A percentile compares a stretch with the other conserved stretches of the same genome.
phyloP scores from a whole-genome alignment of 2,113 vertebrate genomes.

The Chlamydotis undulata region DNA sequence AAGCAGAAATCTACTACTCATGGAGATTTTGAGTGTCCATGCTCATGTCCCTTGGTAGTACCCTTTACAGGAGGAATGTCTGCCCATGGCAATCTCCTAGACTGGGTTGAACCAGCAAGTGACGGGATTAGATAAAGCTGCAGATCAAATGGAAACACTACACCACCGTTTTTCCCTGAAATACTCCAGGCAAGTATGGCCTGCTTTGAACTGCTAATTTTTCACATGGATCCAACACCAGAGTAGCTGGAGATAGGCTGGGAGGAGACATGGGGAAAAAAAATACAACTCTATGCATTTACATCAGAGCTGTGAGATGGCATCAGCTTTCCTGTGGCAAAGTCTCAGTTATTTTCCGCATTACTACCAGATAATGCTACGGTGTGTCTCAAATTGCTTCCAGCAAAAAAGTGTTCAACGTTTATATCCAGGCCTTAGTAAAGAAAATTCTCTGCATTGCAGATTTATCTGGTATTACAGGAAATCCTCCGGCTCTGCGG shows the following conservation, averaged over 20 bases:
- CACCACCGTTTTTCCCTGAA: background rate
- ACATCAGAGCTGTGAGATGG: background rate
- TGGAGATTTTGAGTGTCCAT: background rate
- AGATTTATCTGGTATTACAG: background rate
- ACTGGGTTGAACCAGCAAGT: background rate
- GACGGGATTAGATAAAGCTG: background rate
- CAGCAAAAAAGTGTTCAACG: background rate
- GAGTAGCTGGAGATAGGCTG: background rate
- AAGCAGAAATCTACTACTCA: background rate
- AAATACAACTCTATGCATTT: background rate
- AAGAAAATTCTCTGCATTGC: background rate
- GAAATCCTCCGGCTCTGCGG: background rate
- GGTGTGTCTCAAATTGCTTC: background rate
- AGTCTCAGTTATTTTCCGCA: background rate
- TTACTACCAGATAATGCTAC: background rate
- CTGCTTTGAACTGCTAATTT: background rate
- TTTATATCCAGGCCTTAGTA: background rate
- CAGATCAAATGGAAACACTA: background rate
- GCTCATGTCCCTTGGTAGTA: background rate
- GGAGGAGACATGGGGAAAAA: background rate
- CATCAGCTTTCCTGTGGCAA: background rate
- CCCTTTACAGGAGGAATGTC: background rate
- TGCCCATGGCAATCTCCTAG: background rate
- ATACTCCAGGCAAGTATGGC: background rate
- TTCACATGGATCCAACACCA: background rate